Percentiles rank a stretch among this genome's conserved stretches.
Evolutionary conservation across 1,140 invertebrate genomes (phyloP).

Genomic region (Brachionus plicatilis): DNA sequence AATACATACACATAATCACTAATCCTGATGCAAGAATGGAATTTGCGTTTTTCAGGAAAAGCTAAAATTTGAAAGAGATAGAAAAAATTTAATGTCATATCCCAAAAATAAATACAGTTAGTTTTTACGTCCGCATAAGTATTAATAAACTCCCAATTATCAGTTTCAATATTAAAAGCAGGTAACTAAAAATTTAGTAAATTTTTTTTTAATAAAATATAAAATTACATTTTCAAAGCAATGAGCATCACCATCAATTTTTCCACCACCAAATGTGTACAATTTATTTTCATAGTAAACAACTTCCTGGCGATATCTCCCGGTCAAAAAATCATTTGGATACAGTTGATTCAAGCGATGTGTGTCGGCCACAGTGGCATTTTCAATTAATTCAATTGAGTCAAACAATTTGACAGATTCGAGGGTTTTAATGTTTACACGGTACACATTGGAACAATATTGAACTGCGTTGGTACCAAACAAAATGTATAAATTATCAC

Average conservation of each 20-base stretch:
- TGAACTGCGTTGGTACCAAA: constrained; percentile 20
- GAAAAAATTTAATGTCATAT: not conserved
- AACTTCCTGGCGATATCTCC: constrained; percentile 28
- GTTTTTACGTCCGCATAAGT: not conserved
- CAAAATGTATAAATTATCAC: constrained; percentile 29
- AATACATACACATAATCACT: not conserved
- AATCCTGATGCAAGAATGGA: constrained; percentile 13
- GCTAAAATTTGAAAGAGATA: not conserved
- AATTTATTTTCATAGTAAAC: constrained; percentile 1
- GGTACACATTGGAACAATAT: constrained; percentile 38
- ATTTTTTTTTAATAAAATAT: not conserved
- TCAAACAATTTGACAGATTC: constrained; percentile 8
- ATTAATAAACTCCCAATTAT: constrained; percentile 25
- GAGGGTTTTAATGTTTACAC: constrained; percentile 11
- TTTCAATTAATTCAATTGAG: constrained; percentile 1
- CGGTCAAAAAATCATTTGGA: not conserved
- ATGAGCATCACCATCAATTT: constrained; percentile 17
- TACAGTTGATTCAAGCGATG: not conserved
- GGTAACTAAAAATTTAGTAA: not conserved
- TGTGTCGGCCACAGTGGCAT: not conserved
- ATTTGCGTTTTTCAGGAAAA: constrained; percentile 29
- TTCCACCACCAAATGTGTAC: constrained; percentile 37
- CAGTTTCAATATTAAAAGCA: constrained; percentile 35
- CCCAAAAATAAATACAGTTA: not conserved
- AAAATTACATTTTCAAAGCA: constrained; percentile 6